A percentile compares a stretch with the other conserved stretches of the same genome.
These are phyloP conservation scores for Corynorhinus townsendii DNA, from an alignment of 2,113 vertebrate species.

Conservation along the genomic window DNA sequence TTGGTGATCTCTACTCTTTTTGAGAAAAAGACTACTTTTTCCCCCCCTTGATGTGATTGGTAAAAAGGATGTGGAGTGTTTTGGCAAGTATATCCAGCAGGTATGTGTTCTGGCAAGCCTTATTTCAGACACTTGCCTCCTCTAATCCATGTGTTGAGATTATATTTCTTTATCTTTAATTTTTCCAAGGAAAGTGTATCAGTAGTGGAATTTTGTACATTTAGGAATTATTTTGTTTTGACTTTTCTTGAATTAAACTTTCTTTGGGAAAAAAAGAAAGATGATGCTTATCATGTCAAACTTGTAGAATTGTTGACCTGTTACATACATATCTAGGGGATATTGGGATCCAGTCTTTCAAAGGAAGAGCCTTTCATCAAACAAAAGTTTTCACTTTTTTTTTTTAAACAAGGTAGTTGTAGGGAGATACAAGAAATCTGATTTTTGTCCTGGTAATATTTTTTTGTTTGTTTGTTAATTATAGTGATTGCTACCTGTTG, in stretches of 20 bases:
- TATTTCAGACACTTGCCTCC: neutral
- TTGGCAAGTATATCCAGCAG: neutral
- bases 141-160: neutral
- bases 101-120: neutral
- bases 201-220: neutral
- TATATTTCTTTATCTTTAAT: neutral
- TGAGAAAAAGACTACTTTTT: neutral
- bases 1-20: neutral
- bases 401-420: neutral
- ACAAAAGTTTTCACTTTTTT: neutral
- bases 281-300: neutral
- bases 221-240: conserved; percentile 36
- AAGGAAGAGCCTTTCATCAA: conserved; percentile 19
- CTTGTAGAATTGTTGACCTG: neutral
- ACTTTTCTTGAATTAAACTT: conserved; percentile 13
- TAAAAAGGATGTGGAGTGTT: neutral
- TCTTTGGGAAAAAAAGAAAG: neutral
- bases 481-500: conserved; percentile 20
- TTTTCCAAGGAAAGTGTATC: neutral
- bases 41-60: neutral
- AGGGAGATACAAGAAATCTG: neutral
- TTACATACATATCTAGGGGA: neutral
- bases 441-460: conserved; percentile 23
- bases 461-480: neutral
- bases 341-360: conserved; percentile 17